Evolutionary conservation across 35 echinoderm and acorn worm species (phyloP).

Genomic region (Ptychodera flava): DNA sequence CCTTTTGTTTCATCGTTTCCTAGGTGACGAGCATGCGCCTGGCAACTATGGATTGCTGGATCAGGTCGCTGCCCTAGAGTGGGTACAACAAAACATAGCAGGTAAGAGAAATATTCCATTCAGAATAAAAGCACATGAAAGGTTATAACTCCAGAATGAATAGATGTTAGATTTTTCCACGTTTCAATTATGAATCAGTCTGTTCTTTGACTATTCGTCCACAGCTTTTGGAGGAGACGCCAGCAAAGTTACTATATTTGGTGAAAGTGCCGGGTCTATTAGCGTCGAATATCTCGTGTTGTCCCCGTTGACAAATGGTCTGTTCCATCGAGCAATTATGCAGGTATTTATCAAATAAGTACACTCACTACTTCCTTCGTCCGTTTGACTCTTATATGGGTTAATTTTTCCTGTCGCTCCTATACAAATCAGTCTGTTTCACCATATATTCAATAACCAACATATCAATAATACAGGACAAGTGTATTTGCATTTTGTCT

Average conservation of each 20-base stretch:
- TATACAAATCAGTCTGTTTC: no score
- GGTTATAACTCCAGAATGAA: no score
- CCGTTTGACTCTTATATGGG: no score
- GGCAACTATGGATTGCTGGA: conserved; percentile 61
- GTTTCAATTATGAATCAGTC: no score
- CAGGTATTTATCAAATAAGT: conserved; percentile 57
- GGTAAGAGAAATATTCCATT: conserved; percentile 22
- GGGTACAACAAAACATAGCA: conserved; percentile 49
- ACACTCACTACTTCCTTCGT: no score
- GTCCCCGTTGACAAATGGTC: conserved; percentile 30
- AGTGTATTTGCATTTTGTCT: no score
- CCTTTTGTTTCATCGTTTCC: not conserved
- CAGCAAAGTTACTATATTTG: conserved; percentile 55
- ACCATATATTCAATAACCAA: no score
- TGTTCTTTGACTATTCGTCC: conserved; percentile 3
- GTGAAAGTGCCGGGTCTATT: conserved; percentile 54
- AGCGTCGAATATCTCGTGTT: conserved; percentile 53
- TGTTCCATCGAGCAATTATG: conserved; percentile 57
- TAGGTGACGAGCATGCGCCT: conserved; percentile 42
- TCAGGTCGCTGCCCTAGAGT: conserved; percentile 53
- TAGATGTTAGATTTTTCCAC: no score
- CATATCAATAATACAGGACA: no score
- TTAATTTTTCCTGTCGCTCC: no score
- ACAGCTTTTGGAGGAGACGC: conserved; percentile 78
- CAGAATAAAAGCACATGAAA: not conserved